Conservation (phyloP, 2,797 vertebrate species). For the Pangasius krempfi region DNA sequence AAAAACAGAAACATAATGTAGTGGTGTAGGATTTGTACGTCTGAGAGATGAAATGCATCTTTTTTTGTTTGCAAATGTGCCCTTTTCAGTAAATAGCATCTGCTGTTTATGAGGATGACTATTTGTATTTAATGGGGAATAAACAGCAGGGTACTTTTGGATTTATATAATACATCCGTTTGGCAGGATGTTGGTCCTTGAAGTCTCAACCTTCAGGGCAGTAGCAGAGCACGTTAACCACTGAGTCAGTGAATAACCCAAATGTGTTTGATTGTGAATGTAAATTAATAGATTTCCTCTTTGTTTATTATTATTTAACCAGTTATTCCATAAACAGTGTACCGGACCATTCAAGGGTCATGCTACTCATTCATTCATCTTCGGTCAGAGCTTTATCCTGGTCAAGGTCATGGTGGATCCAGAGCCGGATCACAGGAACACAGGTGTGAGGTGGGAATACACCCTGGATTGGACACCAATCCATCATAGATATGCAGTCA, state of each 20-base stretch:
- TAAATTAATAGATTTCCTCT: not conserved
- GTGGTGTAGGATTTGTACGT: not conserved
- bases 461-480: not conserved
- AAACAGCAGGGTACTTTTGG: not conserved
- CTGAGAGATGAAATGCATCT: not conserved
- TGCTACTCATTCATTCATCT: not conserved
- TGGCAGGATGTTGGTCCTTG: not conserved
- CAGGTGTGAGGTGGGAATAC: too few relatives aligned
- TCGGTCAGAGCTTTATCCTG: not conserved
- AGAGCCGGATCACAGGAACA: not conserved
- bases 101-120: too few relatives aligned
- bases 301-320: not conserved
- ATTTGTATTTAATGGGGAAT: not conserved
- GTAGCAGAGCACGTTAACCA: not conserved
- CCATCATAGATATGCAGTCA: not conserved
- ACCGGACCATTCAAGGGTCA: not conserved
- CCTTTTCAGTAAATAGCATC: not conserved
- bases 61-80: not conserved
- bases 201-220: not conserved
- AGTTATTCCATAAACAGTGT: not conserved
- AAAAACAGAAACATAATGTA: not conserved
- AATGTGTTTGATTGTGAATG: not conserved
- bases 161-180: not conserved
- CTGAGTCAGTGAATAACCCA: not conserved
- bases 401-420: not conserved